Base-by-base conservation (phyloP, 2,113 vertebrate genomes). In the Ageneiosus marmoratus region DNA sequence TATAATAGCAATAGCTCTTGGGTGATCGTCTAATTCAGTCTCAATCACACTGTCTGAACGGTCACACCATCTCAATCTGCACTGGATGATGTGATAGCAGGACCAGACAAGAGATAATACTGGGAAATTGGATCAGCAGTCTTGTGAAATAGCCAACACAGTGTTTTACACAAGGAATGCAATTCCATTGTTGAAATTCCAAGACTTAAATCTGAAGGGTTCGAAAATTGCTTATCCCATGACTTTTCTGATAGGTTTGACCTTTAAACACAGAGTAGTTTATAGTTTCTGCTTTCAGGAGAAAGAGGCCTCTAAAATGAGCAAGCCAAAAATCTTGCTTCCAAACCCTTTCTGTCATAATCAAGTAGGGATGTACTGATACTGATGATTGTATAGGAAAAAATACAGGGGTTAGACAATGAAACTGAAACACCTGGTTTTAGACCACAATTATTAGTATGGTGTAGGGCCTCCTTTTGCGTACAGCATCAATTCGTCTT, bases 1-100 rank as follows among this genome's bases (percentile, higher is more conserved):
- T 88, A 82, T 69, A 55, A 87, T 84, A 77, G 87, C 76, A 56
- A 4, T 50, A 76, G 41, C 83, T 82, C 85, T 83, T 44, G 76
- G 63, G 53, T 63, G 81, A 53, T 79, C 80, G 53, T 82, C 69
- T 82, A 82, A 74, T 82, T 73, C 73, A 5, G 18, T 77, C 58
- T 83, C 81, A 77, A 67, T 83, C 48, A 83, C 60, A 77, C 46
- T 37, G 48, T 83, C 81, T 83, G 72, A 67, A 65, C 10, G 60
- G 81, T 77, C 81, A 77, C 81, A 83, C 81, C 73, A 77, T 83
- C 48, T 67, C 72, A 77, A 83, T 83, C 73, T 83, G 58, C 32
- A 0, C 81, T 46, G 60, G 81, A 34, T 74, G 73, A 65, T 67
- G 81, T 22, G 81, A 77, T 65, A 67, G 48, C 81, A 29, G 27